phyloP scores from a whole-genome alignment of 2,797 vertebrate genomes.

The Novumbra hubbsi region DNA sequence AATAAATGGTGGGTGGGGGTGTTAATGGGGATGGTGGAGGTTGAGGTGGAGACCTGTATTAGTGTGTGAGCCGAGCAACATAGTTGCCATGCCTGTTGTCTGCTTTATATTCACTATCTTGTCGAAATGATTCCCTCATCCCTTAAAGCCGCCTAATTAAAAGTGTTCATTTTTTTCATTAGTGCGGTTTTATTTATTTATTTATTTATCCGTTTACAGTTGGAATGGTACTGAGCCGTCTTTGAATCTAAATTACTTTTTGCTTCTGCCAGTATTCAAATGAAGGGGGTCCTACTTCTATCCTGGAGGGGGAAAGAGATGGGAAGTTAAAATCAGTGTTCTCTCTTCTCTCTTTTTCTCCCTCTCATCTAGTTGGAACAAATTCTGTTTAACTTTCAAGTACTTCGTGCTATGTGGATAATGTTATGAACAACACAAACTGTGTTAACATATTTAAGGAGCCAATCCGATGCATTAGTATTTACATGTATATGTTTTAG shows the following conservation, averaged over 20 bases:
- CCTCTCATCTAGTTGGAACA: neutral
- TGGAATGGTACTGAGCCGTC: conserved; percentile 35
- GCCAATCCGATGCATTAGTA: neutral
- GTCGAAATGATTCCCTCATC: conserved; percentile 72
- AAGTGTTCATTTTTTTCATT: conserved; percentile 61
- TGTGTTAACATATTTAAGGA: neutral
- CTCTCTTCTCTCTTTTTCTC: neutral
- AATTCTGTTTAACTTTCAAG: neutral
- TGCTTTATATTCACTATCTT: conserved; percentile 71
- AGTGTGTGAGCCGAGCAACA: conserved; percentile 17
- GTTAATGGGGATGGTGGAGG: neutral
- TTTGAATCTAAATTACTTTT: conserved; percentile 49
- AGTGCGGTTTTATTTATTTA: conserved; percentile 55
- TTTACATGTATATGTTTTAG: neutral
- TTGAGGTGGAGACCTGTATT: conserved; percentile 17
- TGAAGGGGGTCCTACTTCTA: neutral
- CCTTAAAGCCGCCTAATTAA: conserved; percentile 77
- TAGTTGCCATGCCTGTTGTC: conserved; percentile 63
- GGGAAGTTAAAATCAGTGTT: neutral
- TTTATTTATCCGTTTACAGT: conserved; percentile 46
- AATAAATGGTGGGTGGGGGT: conserved; percentile 4
- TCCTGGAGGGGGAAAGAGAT: conserved; percentile 1
- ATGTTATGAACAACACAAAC: neutral
- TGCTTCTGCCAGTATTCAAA: neutral
- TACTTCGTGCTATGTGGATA: neutral